These are phyloP conservation scores for Drosophila buzzatii DNA, from an alignment of 2,888 invertebrate species.

Conservation along the genomic window DNA sequence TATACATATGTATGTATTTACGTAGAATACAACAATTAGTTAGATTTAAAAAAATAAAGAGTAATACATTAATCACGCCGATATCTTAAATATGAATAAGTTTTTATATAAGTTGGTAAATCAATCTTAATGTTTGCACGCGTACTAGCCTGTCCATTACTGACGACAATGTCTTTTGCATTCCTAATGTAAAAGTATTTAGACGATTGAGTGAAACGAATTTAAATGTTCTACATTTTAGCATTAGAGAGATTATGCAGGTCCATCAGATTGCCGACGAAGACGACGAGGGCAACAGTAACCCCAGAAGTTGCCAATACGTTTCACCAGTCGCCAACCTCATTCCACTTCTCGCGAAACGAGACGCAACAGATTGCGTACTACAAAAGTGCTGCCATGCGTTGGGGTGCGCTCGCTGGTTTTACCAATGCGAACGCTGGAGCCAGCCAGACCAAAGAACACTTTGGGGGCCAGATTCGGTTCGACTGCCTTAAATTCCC, in stretches of 20 bases:
- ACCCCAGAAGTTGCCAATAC: conserved; percentile 57
- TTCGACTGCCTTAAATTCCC: conserved; percentile 90
- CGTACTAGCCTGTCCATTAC: conserved; percentile 12
- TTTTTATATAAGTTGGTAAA: conserved; percentile 61
- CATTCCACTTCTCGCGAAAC: conserved; percentile 71
- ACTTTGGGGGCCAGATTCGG: conserved; percentile 88
- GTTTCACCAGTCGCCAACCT: conserved; percentile 77
- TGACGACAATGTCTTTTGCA: conserved; percentile 8
- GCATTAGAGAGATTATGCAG: conserved; percentile 29
- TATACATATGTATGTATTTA: conserved; percentile 11
- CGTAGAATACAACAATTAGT: conserved; percentile 10
- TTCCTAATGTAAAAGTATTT: conserved; percentile 15
- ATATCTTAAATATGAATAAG: conserved; percentile 46
- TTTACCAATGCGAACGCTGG: conserved; percentile 85
- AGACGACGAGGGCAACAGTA: conserved; percentile 29
- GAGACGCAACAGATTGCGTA: conserved; percentile 74
- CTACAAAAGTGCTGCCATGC: conserved; percentile 67
- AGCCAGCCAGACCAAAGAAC: conserved; percentile 91
- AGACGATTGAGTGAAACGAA: conserved; percentile 53
- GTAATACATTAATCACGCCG: conserved; percentile 8
- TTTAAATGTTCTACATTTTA: conserved; percentile 23
- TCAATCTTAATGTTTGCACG: conserved; percentile 50
- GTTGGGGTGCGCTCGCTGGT: conserved; percentile 56
- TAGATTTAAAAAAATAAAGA: conserved; percentile 20
- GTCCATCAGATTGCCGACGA: conserved; percentile 21